phyloP scores from a whole-genome alignment of 2,888 invertebrate species.

The Drosophila recens region DNA sequence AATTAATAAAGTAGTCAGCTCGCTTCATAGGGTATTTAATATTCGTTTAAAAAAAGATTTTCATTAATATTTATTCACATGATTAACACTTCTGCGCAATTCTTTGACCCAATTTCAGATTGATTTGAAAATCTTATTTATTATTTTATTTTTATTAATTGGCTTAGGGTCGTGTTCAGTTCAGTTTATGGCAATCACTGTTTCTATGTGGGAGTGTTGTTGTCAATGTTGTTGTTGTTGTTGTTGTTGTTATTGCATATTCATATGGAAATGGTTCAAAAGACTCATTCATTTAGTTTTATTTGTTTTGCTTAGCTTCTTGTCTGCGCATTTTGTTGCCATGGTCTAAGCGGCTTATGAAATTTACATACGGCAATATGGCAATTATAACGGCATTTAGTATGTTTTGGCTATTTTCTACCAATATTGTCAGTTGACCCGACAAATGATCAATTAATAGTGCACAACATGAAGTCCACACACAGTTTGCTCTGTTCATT shows the following conservation, averaged over 20 bases:
- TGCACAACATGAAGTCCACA: neutral
- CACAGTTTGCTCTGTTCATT: too few species aligned
- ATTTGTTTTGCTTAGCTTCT: conserved; percentile 47
- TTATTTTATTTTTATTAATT: conserved; percentile 32
- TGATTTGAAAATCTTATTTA: conserved; percentile 50
- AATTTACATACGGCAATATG: conserved; percentile 45
- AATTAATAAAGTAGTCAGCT: neutral
- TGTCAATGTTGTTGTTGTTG: conserved; percentile 13
- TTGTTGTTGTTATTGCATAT: conserved; percentile 31
- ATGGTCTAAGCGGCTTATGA: conserved; percentile 54
- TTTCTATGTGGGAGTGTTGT: conserved; percentile 52
- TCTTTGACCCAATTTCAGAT: conserved; percentile 69
- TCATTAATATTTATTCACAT: neutral
- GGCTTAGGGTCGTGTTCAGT: conserved; percentile 26
- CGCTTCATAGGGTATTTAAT: conserved; percentile 1
- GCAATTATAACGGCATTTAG: conserved; percentile 50
- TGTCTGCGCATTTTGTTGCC: conserved; percentile 25
- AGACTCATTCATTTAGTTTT: conserved; percentile 43
- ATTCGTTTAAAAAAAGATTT: neutral
- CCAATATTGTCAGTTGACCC: conserved; percentile 25
- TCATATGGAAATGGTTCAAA: conserved; percentile 40
- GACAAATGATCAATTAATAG: conserved; percentile 43
- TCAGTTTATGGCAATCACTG: conserved; percentile 54
- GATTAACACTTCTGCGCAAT: conserved; percentile 58
- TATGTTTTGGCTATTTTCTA: conserved; percentile 23